These are phyloP conservation scores for Syngnathus acus DNA, from an alignment of 2,797 vertebrate species.

Conservation along the genomic window DNA sequence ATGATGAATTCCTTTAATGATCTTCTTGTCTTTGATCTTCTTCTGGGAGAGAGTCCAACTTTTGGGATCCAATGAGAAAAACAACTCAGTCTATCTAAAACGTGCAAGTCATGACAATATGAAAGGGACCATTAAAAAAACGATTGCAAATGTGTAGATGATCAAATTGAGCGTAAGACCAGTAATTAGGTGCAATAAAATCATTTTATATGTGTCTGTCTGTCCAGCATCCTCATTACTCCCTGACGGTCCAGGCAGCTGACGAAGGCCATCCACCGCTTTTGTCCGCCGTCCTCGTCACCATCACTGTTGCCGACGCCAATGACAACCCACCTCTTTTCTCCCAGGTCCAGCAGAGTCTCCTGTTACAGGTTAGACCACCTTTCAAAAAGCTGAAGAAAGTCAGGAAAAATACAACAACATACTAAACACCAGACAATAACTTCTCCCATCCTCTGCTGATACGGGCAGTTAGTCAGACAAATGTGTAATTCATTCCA, in stretches of 20 bases:
- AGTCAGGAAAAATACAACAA: neutral
- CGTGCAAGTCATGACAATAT: neutral
- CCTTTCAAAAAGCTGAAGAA: neutral
- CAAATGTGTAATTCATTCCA: too few species aligned
- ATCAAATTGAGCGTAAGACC: too few species aligned
- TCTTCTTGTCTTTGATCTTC: neutral
- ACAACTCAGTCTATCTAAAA: neutral
- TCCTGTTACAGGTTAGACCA: conserved; percentile 79
- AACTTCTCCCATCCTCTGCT: too few species aligned
- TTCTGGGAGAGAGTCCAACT: neutral
- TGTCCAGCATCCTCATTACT: conserved; percentile 80
- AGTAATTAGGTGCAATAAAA: neutral
- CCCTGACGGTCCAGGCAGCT: conserved; percentile 80
- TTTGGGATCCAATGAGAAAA: conserved; percentile 1
- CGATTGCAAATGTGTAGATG: neutral
- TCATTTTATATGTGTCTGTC: neutral
- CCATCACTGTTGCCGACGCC: conserved; percentile 78
- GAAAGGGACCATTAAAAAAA: neutral
- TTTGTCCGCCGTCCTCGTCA: conserved; percentile 72
- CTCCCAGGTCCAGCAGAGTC: conserved; percentile 84
- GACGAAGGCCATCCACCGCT: conserved; percentile 82
- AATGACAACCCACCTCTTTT: conserved; percentile 94
- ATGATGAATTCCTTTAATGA: neutral
- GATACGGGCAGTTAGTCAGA: too few species aligned
- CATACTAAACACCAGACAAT: too few species aligned